Evolutionary conservation across 30 jellyfish, hydroid and myxozoan species (phyloP).

Genomic region (Aurelia sp.): DNA sequence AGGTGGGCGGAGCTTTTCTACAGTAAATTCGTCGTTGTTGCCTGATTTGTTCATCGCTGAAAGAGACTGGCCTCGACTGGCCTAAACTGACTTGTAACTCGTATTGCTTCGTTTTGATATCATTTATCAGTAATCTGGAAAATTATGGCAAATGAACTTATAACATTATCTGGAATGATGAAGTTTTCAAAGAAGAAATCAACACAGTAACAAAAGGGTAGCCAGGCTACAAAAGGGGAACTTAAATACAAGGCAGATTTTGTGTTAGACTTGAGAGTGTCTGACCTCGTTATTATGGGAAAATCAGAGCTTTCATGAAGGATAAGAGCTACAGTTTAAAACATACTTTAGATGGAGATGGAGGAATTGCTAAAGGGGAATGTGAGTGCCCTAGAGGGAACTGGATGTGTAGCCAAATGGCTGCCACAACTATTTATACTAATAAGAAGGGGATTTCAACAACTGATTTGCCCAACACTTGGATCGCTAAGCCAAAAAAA

Average conservation of each 20-base stretch:
- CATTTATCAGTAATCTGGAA: too few relatives aligned
- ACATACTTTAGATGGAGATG: not conserved
- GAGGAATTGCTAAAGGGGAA: constrained; percentile 15
- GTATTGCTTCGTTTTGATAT: too few relatives aligned
- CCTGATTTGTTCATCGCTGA: too few relatives aligned
- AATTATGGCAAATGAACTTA: too few relatives aligned
- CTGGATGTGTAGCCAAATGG: constrained; percentile 35
- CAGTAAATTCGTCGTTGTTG: too few relatives aligned
- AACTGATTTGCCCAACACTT: constrained; percentile 1
- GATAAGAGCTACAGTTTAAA: constrained; percentile 6
- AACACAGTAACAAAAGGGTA: not conserved
- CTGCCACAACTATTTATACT: not conserved
- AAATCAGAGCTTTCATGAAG: constrained; percentile 29
- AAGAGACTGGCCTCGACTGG: too few relatives aligned
- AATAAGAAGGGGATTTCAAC: not conserved
- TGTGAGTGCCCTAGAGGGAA: constrained; percentile 31
- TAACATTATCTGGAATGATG: too few relatives aligned
- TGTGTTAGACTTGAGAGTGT: constrained; percentile 1
- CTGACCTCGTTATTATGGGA: not conserved
- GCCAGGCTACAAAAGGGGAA: not conserved
- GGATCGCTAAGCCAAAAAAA: not conserved
- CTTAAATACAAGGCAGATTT: constrained; percentile 15
- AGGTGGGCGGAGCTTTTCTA: too few relatives aligned
- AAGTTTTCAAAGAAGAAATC: not conserved
- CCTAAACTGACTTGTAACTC: too few relatives aligned